Percentiles rank a stretch among this genome's conserved stretches.
Conservation (phyloP, 1,140 invertebrate genomes). For the Macrosteles quadrilineatus region DNA sequence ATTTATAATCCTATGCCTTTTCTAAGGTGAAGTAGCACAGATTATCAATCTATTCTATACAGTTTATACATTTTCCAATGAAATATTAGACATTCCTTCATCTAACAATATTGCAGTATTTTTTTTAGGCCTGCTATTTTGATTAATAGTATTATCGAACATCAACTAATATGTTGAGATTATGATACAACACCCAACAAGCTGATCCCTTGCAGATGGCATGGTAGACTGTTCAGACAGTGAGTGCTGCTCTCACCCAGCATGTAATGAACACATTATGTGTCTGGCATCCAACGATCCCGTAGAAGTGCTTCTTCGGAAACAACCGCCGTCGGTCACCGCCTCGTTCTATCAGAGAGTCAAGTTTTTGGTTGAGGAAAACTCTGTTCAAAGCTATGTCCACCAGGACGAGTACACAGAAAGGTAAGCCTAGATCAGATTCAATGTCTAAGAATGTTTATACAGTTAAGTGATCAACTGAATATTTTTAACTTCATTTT, state of each 20-base stretch:
- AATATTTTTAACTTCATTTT: no score
- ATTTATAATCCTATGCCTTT: no score
- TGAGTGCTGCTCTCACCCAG: conserved; percentile 84
- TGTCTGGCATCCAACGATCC: conserved; percentile 94
- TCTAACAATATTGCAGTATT: no score
- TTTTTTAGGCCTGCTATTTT: no score
- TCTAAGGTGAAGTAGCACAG: no score
- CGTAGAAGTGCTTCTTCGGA: conserved; percentile 89
- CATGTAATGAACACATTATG: conserved; percentile 88
- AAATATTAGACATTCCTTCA: no score
- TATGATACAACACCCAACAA: no score
- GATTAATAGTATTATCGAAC: no score
- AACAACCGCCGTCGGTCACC: conserved; percentile 93
- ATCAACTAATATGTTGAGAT: no score
- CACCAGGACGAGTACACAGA: conserved; percentile 96
- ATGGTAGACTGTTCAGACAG: conserved; percentile 97
- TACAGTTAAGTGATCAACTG: no score
- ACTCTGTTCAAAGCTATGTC: conserved; percentile 97
- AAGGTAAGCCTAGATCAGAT: conserved; percentile 81
- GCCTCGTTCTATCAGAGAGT: conserved; percentile 98
- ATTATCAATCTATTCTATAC: no score
- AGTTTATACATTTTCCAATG: no score
- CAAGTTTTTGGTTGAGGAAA: conserved; percentile 97
- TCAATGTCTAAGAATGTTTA: conserved; percentile 38
- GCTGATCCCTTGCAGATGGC: conserved; percentile 70